Evolutionary conservation across 2,113 vertebrate species (phyloP).

Genomic region (Rynchops niger): DNA sequence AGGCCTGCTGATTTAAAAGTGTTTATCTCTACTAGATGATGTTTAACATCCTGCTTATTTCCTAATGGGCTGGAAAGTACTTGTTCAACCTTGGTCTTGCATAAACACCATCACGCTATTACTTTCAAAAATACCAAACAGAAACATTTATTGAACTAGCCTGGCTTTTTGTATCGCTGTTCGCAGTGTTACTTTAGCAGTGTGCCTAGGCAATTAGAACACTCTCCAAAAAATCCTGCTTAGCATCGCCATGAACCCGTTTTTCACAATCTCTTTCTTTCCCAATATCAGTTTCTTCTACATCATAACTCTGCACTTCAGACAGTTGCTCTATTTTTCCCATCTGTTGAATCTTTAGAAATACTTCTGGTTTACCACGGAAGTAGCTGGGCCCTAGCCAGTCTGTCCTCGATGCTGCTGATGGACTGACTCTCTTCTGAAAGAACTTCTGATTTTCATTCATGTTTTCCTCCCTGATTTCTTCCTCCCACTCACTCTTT

Average conservation of each 20-base stretch:
- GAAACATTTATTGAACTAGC: constrained; percentile 11
- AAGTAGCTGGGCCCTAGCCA: not conserved
- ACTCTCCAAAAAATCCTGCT: not conserved
- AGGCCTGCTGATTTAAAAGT: constrained; percentile 56
- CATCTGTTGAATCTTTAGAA: not conserved
- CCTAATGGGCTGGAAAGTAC: constrained; percentile 46
- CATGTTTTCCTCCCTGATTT: constrained; percentile 46
- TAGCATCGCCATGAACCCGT: not conserved
- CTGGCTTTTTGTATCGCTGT: not conserved
- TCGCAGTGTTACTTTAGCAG: not conserved
- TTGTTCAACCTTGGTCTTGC: not conserved
- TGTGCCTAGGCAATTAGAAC: not conserved
- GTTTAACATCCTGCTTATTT: constrained; percentile 62
- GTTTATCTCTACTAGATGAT: constrained; percentile 51
- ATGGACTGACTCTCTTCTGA: constrained; percentile 43
- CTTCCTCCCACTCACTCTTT: constrained; percentile 56
- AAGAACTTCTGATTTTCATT: constrained; percentile 67
- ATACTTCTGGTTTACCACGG: not conserved
- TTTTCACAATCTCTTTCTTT: not conserved
- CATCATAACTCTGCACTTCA: not conserved
- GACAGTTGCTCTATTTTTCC: not conserved
- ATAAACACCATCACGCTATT: not conserved
- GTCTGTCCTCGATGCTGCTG: constrained; percentile 32
- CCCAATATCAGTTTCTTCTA: not conserved
- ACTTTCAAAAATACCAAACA: constrained; percentile 6